Evolutionary conservation across 2,797 vertebrate genomes (phyloP).

Genomic region (Schizopygopsis pylzovi): DNA sequence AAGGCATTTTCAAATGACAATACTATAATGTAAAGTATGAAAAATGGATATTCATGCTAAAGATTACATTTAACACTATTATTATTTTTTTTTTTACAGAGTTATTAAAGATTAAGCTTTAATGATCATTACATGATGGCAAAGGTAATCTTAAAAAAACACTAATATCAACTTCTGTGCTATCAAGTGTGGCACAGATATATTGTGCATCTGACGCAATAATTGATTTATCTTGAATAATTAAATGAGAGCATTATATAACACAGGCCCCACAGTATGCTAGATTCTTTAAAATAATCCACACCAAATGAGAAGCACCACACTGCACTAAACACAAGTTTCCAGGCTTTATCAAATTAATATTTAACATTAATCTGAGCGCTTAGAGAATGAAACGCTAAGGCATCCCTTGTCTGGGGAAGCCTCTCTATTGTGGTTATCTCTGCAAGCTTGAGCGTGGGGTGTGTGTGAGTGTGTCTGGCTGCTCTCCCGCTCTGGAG

Average conservation of each 20-base stretch:
- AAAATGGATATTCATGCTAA: not conserved
- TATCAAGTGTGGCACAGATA: not conserved
- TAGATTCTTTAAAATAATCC: not conserved
- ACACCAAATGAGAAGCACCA: not conserved
- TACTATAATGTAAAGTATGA: not conserved
- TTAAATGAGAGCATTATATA: not conserved
- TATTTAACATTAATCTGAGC: slow-evolving; percentile 19
- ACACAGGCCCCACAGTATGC: not conserved
- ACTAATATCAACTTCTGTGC: not conserved
- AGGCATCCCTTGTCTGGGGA: slow-evolving; percentile 39
- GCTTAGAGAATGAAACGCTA: not conserved
- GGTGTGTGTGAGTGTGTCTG: slow-evolving; percentile 46
- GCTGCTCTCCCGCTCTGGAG: slow-evolving; percentile 50
- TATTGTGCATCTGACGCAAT: not conserved
- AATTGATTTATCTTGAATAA: not conserved
- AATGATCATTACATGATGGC: not conserved
- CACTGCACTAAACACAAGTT: slow-evolving; percentile 4
- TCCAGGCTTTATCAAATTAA: slow-evolving; percentile 17
- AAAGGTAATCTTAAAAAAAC: not conserved
- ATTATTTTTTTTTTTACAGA: not conserved
- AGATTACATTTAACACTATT: not conserved
- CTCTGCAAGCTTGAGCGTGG: slow-evolving; percentile 46
- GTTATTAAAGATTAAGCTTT: not conserved
- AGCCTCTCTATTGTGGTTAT: slow-evolving; percentile 39
- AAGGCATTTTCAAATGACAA: not conserved